These are phyloP conservation scores for Chymomyza fuscimana DNA, from an alignment of 2,888 invertebrate genomes.

Conservation along the genomic window DNA sequence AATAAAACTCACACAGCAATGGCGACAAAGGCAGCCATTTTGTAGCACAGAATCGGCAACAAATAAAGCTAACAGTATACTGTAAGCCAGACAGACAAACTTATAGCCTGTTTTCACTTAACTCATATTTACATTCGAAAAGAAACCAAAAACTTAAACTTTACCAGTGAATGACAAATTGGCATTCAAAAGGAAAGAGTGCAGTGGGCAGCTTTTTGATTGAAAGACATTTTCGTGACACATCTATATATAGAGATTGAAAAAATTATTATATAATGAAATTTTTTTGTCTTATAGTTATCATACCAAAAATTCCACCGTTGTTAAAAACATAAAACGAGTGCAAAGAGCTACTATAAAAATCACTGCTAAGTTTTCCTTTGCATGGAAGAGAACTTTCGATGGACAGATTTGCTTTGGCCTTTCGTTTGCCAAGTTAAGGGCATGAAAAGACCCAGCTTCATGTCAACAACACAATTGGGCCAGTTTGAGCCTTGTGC, in stretches of 20 bases:
- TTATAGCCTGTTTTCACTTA: not conserved
- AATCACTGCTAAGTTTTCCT: not conserved
- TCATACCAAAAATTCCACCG: no score
- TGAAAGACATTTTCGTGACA: no score
- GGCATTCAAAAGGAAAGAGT: no score
- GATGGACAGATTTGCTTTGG: not conserved
- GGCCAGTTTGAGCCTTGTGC: not conserved
- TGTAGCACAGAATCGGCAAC: not conserved
- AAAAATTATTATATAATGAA: no score
- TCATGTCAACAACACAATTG: not conserved
- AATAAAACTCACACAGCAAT: conserved; percentile 2
- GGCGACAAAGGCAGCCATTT: conserved; percentile 1
- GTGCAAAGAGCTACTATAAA: not conserved
- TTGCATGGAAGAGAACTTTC: not conserved
- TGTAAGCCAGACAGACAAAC: not conserved
- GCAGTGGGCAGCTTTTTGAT: no score
- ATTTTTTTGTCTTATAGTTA: no score
- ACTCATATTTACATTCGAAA: not conserved
- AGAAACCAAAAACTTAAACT: not conserved
- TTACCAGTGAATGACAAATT: not conserved
- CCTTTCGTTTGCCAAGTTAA: not conserved
- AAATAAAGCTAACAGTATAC: not conserved
- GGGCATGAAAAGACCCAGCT: not conserved
- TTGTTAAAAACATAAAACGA: no score
- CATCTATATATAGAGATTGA: no score